Base-by-base conservation (phyloP, 2,113 vertebrate genomes). In the Gopherus flavomarginatus region DNA sequence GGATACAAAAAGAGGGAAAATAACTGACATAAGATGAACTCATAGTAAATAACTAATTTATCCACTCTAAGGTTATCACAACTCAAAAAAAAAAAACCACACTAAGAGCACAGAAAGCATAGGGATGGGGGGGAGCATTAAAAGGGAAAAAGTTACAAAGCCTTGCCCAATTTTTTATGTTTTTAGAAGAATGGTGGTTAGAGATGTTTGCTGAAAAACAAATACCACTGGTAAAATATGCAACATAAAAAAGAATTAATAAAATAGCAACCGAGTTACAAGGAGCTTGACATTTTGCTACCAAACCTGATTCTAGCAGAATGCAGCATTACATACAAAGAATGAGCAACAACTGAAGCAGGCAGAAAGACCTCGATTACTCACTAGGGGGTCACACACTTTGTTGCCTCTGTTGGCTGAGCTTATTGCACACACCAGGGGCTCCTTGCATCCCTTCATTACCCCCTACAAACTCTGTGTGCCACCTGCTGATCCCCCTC, bases 341-440 rank as follows among this genome's bases (percentile, higher is more conserved):
- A 2, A 5, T 10, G 6, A 38, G 16, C 57, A 72, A 53, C 19
- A 72, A 56, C 8, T 49, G 72, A 49, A 82, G 59, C 17, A 42
- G 14, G 52, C n/a, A 59, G 17, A 38, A 72, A 31, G 49, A 19
- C n/a, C 5, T 22, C 0, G 9, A 56, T 27, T 26, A 56, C 9
- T 49, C 29, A 3, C 65, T 27, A 26, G 5, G 47, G 14, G 10
- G 26, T 44, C 1, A 0, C 38, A 54, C 22, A 42, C 19, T 19
- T 38, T 6, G 27, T 42, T 69, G 50, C 50, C 3, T 3, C 38
- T n/a, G 49, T 3, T 19, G 35, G 42, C 19, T 21, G 56, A 57
- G 31, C 35, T 14, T 53, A 47, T 21, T 1, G 81, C 31, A 38
- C 4, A 0, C 0, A 35, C 35, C 72, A 2, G 3, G 5, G 19